phyloP scores from a whole-genome alignment of 2,797 vertebrate species.

The Nasua narica region DNA sequence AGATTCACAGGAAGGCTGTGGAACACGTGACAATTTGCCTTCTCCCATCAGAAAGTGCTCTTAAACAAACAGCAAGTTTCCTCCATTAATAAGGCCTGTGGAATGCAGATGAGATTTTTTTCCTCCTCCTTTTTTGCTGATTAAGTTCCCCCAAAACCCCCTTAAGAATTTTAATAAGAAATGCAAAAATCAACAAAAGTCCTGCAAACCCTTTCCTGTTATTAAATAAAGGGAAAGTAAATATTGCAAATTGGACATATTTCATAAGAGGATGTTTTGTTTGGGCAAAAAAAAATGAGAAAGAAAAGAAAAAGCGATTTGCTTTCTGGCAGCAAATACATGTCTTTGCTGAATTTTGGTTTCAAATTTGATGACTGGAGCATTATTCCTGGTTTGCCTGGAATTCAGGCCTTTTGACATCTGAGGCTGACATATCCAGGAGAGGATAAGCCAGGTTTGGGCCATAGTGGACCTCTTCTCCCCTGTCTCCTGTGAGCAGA shows the following conservation, averaged over 20 bases:
- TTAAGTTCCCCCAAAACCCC: constrained; percentile 82
- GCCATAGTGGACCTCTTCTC: neutral
- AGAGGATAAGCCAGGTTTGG: neutral
- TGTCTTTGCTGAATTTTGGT: constrained; percentile 78
- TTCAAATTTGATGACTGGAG: constrained; percentile 83
- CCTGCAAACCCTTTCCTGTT: constrained; percentile 86
- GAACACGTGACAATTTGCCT: constrained; percentile 72
- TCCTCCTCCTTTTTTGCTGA: constrained; percentile 78
- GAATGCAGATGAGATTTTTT: constrained; percentile 67
- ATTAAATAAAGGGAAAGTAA: constrained; percentile 86
- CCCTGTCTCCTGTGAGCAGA: neutral
- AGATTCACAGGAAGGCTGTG: constrained; percentile 61
- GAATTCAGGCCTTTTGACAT: constrained; percentile 75
- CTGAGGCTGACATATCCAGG: constrained; percentile 40
- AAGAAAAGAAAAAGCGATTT: constrained; percentile 77
- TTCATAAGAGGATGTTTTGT: constrained; percentile 85
- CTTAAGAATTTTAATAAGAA: constrained; percentile 84
- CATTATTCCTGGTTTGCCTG: constrained; percentile 76
- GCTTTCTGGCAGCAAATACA: constrained; percentile 79
- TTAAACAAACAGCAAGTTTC: constrained; percentile 83
- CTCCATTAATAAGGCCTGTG: constrained; percentile 77
- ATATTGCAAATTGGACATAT: constrained; percentile 82
- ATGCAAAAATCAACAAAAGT: constrained; percentile 85
- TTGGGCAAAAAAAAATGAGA: constrained; percentile 73
- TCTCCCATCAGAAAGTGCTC: constrained; percentile 74